Evolutionary conservation across 2,888 invertebrate species (phyloP).

Genomic region (Pammene aurita): DNA sequence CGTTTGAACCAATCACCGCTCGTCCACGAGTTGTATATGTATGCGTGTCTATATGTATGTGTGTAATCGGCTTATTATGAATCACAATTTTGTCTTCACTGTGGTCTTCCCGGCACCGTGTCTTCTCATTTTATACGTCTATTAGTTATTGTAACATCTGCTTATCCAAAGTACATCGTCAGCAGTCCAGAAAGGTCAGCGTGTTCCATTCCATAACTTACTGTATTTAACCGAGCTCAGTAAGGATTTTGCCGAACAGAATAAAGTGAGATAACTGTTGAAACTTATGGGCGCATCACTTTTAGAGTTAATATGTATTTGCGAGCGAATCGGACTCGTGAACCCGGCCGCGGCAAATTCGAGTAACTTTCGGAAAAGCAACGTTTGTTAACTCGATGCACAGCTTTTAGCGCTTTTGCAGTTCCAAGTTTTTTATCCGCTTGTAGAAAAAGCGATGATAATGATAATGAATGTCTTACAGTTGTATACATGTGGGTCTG

Average conservation of each 20-base stretch:
- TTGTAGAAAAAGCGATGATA: background rate
- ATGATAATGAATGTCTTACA: too few relatives aligned
- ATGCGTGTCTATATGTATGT: too few relatives aligned
- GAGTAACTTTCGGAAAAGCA: conserved; percentile 12
- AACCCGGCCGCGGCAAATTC: conserved; percentile 16
- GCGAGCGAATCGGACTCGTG: conserved; percentile 5
- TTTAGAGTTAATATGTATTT: conserved; percentile 8
- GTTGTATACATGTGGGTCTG: too few relatives aligned
- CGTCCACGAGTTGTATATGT: too few relatives aligned
- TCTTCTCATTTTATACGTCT: too few relatives aligned
- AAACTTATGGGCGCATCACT: conserved; percentile 4
- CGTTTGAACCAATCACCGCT: too few relatives aligned
- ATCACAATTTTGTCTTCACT: too few relatives aligned
- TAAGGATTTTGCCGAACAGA: conserved; percentile 1
- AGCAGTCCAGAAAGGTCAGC: background rate
- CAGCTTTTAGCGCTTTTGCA: background rate
- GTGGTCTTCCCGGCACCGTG: too few relatives aligned
- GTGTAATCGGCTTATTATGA: too few relatives aligned
- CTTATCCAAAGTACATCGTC: background rate
- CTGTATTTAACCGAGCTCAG: background rate
- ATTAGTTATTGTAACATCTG: too few relatives aligned
- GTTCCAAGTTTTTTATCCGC: background rate
- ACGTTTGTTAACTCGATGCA: conserved; percentile 12
- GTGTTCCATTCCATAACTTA: background rate
- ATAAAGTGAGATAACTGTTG: conserved; percentile 16